These are phyloP conservation scores for Drosophila monieri DNA, from an alignment of 2,888 invertebrate genomes.

Conservation along the genomic window DNA sequence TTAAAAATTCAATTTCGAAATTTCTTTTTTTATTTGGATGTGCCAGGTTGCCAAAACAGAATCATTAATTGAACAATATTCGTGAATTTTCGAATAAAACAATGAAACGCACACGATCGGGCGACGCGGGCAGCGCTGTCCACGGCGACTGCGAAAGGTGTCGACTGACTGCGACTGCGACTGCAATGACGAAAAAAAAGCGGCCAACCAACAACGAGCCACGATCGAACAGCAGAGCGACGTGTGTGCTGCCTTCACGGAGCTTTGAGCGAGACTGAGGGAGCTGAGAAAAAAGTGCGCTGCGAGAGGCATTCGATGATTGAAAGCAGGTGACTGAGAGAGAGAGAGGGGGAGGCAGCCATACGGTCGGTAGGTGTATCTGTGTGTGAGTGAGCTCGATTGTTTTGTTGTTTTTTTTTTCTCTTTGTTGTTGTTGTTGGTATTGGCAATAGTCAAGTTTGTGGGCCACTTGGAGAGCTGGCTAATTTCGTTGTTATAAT, in stretches of 20 bases:
- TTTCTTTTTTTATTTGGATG: slow-evolving; percentile 43
- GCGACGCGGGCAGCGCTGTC: slow-evolving; percentile 27
- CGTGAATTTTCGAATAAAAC: slow-evolving; percentile 48
- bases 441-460: slow-evolving; percentile 53
- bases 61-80: slow-evolving; percentile 36
- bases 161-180: neutral
- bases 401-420: neutral
- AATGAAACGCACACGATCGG: slow-evolving; percentile 54
- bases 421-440: slow-evolving; percentile 12
- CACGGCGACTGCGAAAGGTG: slow-evolving; percentile 38
- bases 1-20: slow-evolving; percentile 35
- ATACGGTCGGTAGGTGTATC: neutral
- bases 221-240: slow-evolving; percentile 27
- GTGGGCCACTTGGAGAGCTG: slow-evolving; percentile 45
- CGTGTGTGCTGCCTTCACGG: slow-evolving; percentile 64
- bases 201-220: neutral
- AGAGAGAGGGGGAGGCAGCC: slow-evolving; percentile 7
- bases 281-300: slow-evolving; percentile 16
- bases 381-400: slow-evolving; percentile 18
- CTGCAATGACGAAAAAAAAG: slow-evolving; percentile 8
- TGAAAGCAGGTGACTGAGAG: slow-evolving; percentile 15
- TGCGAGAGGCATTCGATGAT: slow-evolving; percentile 31
- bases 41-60: slow-evolving; percentile 15
- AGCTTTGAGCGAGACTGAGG: slow-evolving; percentile 72
- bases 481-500: slow-evolving; percentile 48